phyloP scores from a whole-genome alignment of 2,797 vertebrate species.

The Poecilia wingei region DNA sequence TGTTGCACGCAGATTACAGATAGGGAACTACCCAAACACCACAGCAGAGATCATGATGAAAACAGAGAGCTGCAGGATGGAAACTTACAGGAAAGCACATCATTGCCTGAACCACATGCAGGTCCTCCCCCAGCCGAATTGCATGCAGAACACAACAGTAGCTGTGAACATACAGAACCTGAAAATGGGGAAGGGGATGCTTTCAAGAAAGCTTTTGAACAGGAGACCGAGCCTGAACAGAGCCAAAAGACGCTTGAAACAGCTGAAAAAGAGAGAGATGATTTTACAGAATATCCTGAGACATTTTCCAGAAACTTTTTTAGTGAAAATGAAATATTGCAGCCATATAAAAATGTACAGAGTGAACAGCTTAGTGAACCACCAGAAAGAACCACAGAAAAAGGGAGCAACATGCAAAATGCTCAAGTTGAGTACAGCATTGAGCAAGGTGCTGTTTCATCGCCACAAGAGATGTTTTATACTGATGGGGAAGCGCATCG shows the following conservation, averaged over 20 bases:
- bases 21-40: slow-evolving; percentile 11
- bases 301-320: not conserved
- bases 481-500: slow-evolving; percentile 19
- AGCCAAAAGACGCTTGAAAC: not conserved
- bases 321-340: slow-evolving; percentile 16
- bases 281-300: slow-evolving; percentile 8
- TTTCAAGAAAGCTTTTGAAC: not conserved
- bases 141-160: not conserved
- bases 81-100: slow-evolving; percentile 10
- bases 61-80: slow-evolving; percentile 10
- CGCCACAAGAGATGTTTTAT: slow-evolving; percentile 9
- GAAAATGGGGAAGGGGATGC: not conserved
- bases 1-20: not conserved
- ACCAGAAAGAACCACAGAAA: slow-evolving; percentile 16
- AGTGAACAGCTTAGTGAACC: slow-evolving; percentile 6
- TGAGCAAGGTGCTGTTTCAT: slow-evolving; percentile 10
- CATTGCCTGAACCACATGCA: slow-evolving; percentile 17
- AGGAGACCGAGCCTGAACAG: not conserved
- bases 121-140: slow-evolving; percentile 5
- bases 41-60: slow-evolving; percentile 5
- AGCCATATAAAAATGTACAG: slow-evolving; percentile 6
- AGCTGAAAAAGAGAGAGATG: slow-evolving; percentile 1
- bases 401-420: not conserved
- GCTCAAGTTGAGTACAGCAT: not conserved
- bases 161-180: not conserved